A percentile compares a stretch with the other conserved stretches of the same genome.
phyloP scores from a whole-genome alignment of 2,113 vertebrate genomes.

The Ptilorrhoa leucosticta region DNA sequence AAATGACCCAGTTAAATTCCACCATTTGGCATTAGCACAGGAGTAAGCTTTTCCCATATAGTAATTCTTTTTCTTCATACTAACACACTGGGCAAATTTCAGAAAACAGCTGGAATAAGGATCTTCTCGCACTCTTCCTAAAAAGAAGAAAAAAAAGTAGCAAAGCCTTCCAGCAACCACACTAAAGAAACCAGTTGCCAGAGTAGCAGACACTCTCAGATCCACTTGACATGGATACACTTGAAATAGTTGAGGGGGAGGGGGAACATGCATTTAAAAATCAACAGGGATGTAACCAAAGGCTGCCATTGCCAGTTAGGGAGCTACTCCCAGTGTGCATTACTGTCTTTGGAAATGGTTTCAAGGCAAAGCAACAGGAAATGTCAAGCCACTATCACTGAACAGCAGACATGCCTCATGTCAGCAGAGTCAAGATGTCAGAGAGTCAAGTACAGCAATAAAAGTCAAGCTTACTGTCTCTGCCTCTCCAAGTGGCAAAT shows the following conservation, averaged over 20 bases:
- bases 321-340: neutral
- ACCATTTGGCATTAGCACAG: neutral
- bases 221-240: neutral
- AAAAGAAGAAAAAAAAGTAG: neutral
- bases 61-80: neutral
- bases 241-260: neutral
- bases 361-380: constrained; percentile 19
- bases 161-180: neutral
- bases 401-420: neutral
- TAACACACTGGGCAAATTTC: neutral
- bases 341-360: neutral
- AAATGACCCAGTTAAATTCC: neutral
- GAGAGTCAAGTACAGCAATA: neutral
- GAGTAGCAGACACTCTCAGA: neutral
- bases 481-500: neutral
- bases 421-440: neutral
- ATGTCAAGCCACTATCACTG: neutral
- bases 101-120: constrained; percentile 24
- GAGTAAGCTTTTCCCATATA: neutral
- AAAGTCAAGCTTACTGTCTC: neutral
- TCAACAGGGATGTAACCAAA: neutral
- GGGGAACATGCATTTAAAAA: neutral
- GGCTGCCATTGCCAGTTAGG: neutral
- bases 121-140: neutral
- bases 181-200: neutral